Evolutionary conservation across 2,113 vertebrate genomes (phyloP).

Genomic region (Orthonyx spaldingii): DNA sequence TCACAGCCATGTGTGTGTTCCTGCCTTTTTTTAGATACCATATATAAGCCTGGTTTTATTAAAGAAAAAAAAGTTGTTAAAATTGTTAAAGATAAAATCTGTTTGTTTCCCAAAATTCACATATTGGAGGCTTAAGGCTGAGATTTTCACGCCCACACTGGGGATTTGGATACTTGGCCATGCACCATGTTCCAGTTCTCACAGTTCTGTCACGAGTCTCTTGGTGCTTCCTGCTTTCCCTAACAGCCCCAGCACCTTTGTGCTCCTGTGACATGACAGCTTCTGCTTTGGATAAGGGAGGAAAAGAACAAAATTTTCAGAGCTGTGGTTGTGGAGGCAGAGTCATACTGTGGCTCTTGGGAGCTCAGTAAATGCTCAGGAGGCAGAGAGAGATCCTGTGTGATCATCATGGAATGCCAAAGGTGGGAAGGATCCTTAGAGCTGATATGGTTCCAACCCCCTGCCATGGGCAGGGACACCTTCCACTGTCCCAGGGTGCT

Average conservation of each 20-base stretch:
- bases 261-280: background rate
- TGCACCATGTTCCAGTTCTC: background rate
- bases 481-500: background rate
- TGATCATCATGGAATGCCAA: background rate
- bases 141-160: background rate
- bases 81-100: conserved; percentile 27
- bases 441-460: background rate
- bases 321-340: background rate
- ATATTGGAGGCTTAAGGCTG: conserved; percentile 1
- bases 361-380: background rate
- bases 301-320: background rate
- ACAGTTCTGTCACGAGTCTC: background rate
- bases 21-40: background rate
- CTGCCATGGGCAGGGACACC: background rate
- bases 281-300: background rate
- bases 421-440: background rate
- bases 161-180: background rate
- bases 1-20: background rate
- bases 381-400: background rate
- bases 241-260: background rate
- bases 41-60: background rate
- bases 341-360: background rate
- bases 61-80: background rate
- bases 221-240: conserved; percentile 26
- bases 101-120: conserved; percentile 23